These are phyloP conservation scores for Psophia crepitans DNA, from an alignment of 2,113 vertebrate species.

Conservation along the genomic window DNA sequence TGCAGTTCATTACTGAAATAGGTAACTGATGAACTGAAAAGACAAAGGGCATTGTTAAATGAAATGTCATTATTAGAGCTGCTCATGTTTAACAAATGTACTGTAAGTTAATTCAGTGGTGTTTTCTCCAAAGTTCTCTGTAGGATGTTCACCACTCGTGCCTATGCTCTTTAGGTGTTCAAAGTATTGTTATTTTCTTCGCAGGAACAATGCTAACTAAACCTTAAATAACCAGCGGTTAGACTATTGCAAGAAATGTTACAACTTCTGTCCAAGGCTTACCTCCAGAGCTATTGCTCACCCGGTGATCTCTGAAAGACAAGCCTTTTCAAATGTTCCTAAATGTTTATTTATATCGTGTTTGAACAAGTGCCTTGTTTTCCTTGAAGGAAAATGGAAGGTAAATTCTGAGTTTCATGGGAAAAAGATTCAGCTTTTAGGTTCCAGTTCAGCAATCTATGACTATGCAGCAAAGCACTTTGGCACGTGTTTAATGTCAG, in stretches of 20 bases:
- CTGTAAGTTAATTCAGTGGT: constrained; percentile 82
- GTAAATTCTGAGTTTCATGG: background rate
- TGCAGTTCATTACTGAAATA: constrained; percentile 86
- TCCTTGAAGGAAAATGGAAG: background rate
- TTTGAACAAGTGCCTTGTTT: constrained; percentile 4
- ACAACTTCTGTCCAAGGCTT: background rate
- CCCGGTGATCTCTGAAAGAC: background rate
- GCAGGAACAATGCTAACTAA: background rate
- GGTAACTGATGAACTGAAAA: constrained; percentile 87
- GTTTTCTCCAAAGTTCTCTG: constrained; percentile 78
- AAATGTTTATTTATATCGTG: background rate
- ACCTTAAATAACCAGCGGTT: background rate
- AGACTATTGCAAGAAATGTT: background rate
- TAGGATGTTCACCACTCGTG: constrained; percentile 60
- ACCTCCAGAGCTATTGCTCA: background rate
- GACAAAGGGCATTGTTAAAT: constrained; percentile 88
- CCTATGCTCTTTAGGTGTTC: constrained; percentile 30
- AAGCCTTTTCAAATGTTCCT: background rate
- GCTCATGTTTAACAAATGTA: constrained; percentile 87
- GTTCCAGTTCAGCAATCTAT: background rate
- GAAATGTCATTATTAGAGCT: constrained; percentile 87
- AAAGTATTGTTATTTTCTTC: constrained; percentile 39
- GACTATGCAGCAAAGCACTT: constrained; percentile 16
- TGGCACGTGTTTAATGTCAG: constrained; percentile 48
- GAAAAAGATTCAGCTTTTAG: background rate